Evolutionary conservation across 2,888 invertebrate species (phyloP).

Genomic region (Aleiodes testaceus): DNA sequence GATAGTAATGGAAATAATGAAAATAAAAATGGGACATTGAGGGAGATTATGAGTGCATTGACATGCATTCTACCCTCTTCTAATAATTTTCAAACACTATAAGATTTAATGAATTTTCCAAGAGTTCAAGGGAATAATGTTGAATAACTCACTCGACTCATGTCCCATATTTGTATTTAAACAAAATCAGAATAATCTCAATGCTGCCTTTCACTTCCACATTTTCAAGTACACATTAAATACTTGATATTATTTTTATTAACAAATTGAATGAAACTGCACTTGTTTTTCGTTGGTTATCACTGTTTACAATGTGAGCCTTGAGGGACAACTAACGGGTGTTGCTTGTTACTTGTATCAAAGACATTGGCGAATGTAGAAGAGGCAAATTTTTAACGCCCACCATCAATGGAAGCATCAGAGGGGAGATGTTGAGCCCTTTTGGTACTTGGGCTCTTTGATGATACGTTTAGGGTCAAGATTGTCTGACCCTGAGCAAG

Average conservation of each 20-base stretch:
- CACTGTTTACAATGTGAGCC: conserved; percentile 12
- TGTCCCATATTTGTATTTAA: conserved; percentile 10
- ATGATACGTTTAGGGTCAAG: conserved; percentile 13
- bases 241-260: conserved; percentile 7
- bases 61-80: not conserved
- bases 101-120: conserved; percentile 6
- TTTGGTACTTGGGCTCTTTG: conserved; percentile 3
- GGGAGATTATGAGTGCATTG: conserved; percentile 24
- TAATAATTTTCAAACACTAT: not conserved
- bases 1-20: conserved; percentile 1
- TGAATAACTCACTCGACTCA: conserved; percentile 23
- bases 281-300: not conserved
- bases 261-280: not conserved
- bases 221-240: conserved; percentile 13
- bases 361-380: conserved; percentile 9
- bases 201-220: conserved; percentile 26
- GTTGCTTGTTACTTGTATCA: conserved; percentile 2
- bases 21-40: conserved; percentile 21
- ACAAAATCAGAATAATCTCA: conserved; percentile 7
- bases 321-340: conserved; percentile 9
- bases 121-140: conserved; percentile 13
- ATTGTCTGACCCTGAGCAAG: not conserved
- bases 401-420: conserved; percentile 1
- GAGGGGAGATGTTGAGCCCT: not conserved
- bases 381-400: conserved; percentile 23